phyloP scores from a whole-genome alignment of 2,797 vertebrate genomes.

The Hippoglossus hippoglossus region DNA sequence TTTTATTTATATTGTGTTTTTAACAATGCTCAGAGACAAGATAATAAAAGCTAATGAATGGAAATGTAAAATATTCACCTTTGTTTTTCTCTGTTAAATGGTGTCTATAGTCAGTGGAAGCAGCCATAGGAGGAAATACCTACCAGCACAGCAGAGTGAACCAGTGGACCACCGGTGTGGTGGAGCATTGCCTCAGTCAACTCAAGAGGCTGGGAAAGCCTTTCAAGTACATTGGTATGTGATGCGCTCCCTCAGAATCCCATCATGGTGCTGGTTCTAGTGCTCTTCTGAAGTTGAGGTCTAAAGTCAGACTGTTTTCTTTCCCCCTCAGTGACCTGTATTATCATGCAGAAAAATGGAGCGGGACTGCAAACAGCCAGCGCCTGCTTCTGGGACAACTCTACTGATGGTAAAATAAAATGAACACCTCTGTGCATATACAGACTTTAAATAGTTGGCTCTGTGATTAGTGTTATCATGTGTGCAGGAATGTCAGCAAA shows the following conservation, averaged over 20 bases:
- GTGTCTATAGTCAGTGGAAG: conserved; percentile 88
- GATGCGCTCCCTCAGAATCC: not conserved
- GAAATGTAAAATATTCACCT: too few species aligned
- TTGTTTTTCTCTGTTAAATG: not conserved
- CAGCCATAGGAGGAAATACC: conserved; percentile 89
- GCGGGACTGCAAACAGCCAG: conserved; percentile 94
- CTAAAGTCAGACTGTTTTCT: not conserved
- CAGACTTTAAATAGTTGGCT: not conserved
- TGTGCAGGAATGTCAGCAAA: too few species aligned
- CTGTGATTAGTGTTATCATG: too few species aligned
- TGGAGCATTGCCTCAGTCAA: conserved; percentile 93
- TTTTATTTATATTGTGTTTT: not conserved
- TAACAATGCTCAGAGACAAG: too few species aligned
- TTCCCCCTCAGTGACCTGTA: conserved; percentile 87
- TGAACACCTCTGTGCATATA: not conserved
- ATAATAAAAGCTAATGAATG: too few species aligned
- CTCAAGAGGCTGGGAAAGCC: conserved; percentile 94
- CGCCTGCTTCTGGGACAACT: conserved; percentile 96
- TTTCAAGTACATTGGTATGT: conserved; percentile 95
- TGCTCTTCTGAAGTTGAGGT: not conserved
- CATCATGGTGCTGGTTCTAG: too few species aligned
- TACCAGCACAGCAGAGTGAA: conserved; percentile 95
- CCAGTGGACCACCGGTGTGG: conserved; percentile 92
- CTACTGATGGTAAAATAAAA: conserved; percentile 88
- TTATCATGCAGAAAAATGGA: conserved; percentile 98